Base-by-base conservation (phyloP, 2,888 invertebrate genomes). In the Protula sp. region DNA sequence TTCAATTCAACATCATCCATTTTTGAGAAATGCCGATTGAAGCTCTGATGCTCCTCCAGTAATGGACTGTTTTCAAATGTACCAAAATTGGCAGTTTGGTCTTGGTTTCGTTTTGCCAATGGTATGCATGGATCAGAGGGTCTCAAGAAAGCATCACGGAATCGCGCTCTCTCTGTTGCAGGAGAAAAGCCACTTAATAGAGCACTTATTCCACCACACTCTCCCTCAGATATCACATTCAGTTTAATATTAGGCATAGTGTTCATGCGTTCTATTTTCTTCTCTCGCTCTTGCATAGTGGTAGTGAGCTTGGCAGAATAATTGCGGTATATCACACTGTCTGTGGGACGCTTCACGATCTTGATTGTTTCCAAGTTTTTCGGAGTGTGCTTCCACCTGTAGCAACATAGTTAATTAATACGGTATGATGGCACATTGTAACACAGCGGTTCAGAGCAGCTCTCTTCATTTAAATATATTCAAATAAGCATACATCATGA, bases 241-340 rank as follows among this genome's bases (percentile, higher is more conserved):
- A 68, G 30, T 31, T 68, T 67, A 47, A 68, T 67, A 45, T 67
- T 66, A 28, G 67, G 66, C 67, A 68, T 65, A 5, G 67, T 67
- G 30, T 67, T 60, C 69, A 69, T 69, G n/a, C 65, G 63, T 30
- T 64, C 64, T 5, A 61, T 28, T 22, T 62, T 47, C 52, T 62
- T 69, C 59, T 68, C 60, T 3, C 69, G 38, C 9, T 64, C 63
- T 47, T 59, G 30, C 63, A 68, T 67, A n/a, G 64, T 67, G 45
- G 50, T 56, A 22, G 62, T 58, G 28, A 60, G 30, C 29, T 61
- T 58, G 38, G 58, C 54, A 24, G 66, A 56, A 64, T 78, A 78
- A 62, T 70, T 77, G 64, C 76, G 77, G 69, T 79, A 78, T 56
- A 79, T 79, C 38, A 79, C 74, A 68, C 77, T 77, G 65, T 79